A percentile compares a stretch with the other conserved stretches of the same genome.
Conservation (phyloP, 2,888 invertebrate species). For the Brenthis ino region DNA sequence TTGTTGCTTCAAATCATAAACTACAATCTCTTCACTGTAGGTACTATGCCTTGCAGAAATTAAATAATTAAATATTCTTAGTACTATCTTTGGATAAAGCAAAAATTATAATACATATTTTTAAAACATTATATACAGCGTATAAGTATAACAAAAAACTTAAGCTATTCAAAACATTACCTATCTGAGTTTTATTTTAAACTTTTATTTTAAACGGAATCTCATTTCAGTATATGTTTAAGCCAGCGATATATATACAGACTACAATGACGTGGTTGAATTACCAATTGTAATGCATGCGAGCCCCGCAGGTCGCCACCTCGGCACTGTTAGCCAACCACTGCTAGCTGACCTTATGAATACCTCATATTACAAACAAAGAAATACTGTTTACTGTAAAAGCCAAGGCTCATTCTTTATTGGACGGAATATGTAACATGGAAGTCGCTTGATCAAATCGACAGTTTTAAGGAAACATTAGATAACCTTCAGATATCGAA, state of each 20-base stretch:
- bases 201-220: not conserved
- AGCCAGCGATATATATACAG: constrained; percentile 37
- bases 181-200: no score
- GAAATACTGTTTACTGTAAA: constrained; percentile 33
- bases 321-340: constrained; percentile 55
- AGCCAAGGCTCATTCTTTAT: constrained; percentile 47
- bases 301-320: constrained; percentile 65
- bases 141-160: no score
- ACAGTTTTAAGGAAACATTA: constrained; percentile 55
- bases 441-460: constrained; percentile 37
- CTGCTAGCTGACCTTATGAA: constrained; percentile 49
- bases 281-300: constrained; percentile 78
- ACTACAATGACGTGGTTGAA: constrained; percentile 59
- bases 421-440: constrained; percentile 50
- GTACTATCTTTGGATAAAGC: no score
- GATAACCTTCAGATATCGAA: constrained; percentile 67
- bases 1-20: no score
- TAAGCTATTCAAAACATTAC: no score
- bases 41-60: no score
- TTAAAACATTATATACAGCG: no score
- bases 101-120: no score
- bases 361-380: constrained; percentile 40
- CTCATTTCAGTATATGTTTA: constrained; percentile 3
- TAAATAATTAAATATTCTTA: no score
- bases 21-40: no score